These are phyloP conservation scores for Enoplosus armatus DNA, from an alignment of 2,797 vertebrate species.

Conservation along the genomic window DNA sequence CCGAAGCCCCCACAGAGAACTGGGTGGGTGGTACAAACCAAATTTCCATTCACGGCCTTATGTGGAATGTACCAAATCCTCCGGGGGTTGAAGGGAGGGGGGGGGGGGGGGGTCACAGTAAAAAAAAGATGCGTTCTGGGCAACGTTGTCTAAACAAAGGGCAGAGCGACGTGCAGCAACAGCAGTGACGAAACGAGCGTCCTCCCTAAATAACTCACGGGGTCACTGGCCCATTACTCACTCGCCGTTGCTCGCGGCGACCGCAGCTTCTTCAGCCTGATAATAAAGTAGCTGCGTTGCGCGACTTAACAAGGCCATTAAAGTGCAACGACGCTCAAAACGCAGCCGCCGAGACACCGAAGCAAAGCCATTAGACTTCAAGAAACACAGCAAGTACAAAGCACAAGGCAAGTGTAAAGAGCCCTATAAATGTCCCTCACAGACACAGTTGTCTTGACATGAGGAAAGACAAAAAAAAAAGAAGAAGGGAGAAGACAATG, in stretches of 20 bases:
- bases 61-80: constrained; percentile 51
- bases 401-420: not conserved
- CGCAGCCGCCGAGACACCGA: not conserved
- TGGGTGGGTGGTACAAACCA: constrained; percentile 33
- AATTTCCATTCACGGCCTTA: constrained; percentile 44
- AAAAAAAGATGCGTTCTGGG: constrained; percentile 3
- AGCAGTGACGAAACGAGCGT: constrained; percentile 9
- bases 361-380: not conserved
- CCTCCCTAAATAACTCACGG: constrained; percentile 11
- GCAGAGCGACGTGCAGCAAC: not conserved
- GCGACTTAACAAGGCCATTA: constrained; percentile 27
- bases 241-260: constrained; percentile 9
- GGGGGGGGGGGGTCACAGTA: too few relatives aligned
- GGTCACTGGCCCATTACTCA: not conserved
- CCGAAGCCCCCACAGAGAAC: constrained; percentile 32
- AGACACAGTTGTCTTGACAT: not conserved
- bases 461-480: not conserved
- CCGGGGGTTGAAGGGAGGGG: too few relatives aligned
- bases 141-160: constrained; percentile 21
- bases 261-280: not conserved
- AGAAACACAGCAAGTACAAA: not conserved
- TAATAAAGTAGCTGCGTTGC: constrained; percentile 1
- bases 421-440: constrained; percentile 24
- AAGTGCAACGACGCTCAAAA: not conserved
- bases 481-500: constrained; percentile 18